Base-by-base conservation (phyloP, 2,888 invertebrate genomes). In the Hypercompe scribonia region DNA sequence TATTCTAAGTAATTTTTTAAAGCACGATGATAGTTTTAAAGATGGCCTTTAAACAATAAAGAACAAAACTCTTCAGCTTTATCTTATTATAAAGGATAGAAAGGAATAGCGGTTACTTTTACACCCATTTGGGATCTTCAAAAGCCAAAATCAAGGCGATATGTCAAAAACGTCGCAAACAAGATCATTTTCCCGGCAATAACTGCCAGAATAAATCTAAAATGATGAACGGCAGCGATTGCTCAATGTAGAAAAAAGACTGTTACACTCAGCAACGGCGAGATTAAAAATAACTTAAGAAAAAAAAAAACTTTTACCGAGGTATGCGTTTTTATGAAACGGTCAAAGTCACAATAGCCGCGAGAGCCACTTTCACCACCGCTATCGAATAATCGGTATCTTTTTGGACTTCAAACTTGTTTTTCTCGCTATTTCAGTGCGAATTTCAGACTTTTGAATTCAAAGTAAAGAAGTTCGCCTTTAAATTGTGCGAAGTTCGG, bases 301-400 rank as follows among this genome's bases (percentile, higher is more conserved):
- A 81, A 79, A 65, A 66, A 39, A n/a, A 72, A 3, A 82, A 78
- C 76, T 79, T 83, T 83, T 84, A 83, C 85, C 65, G 66, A 78
- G 77, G 74, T 78, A 79, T 84, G 78, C 74, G 78, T 81, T 84
- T 84, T 84, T 80, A 77, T 78, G 73, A 80, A 78, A 81, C 78
- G 76, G 85, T 76, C 81, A 80, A 76, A 83, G 74, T 80, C 73
- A 84, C 85, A 82, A 78, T 79, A 73, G 78, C 66, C 75, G 77
- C 78, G 83, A 75, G 75, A 77, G 74, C 65, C 74, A 80, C 84
- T 84, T 84, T 84, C 84, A 75, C 84, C 76, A 65, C 54, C 65
- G 64, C 77, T 67, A 72, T 72, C 76, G 72, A 64, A 77, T 72
- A 73, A 81, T 78, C 77, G 73, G 72, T 71, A 74, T 77, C 31